phyloP scores from a whole-genome alignment of 2,888 invertebrate species.

The Tetrapedia diversipes region DNA sequence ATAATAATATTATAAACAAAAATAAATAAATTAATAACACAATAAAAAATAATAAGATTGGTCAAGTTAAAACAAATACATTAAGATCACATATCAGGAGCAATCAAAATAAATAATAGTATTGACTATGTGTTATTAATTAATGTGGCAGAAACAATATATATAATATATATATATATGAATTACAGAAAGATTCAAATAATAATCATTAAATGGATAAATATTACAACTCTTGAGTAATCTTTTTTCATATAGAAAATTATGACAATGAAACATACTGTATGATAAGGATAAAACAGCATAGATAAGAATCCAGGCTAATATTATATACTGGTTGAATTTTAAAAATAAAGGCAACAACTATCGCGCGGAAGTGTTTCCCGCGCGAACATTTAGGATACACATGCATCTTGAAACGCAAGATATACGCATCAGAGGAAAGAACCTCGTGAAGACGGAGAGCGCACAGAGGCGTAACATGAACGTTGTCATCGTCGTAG shows the following conservation, averaged over 20 bases:
- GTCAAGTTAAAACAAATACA: not conserved
- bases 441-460: slow-evolving; percentile 18
- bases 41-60: not conserved
- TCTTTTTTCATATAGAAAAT: not conserved
- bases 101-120: not conserved
- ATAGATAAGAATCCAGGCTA: slow-evolving; percentile 12
- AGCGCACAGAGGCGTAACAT: slow-evolving; percentile 3
- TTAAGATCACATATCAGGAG: not conserved
- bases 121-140: not conserved
- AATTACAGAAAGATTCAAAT: not conserved
- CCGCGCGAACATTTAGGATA: slow-evolving; percentile 41
- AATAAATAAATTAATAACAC: not conserved
- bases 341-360: slow-evolving; percentile 11
- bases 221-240: slow-evolving; percentile 4
- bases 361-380: slow-evolving; percentile 31
- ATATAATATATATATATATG: not conserved
- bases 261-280: slow-evolving; percentile 18
- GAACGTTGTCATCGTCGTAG: slow-evolving; percentile 20
- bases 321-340: slow-evolving; percentile 7
- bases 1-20: not conserved
- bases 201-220: not conserved
- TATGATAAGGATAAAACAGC: slow-evolving; percentile 17
- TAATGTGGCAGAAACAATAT: not conserved
- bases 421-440: slow-evolving; percentile 17
- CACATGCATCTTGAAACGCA: slow-evolving; percentile 28